Base-by-base conservation (phyloP, 2,113 vertebrate species). In the Pelmatolapia mariae region DNA sequence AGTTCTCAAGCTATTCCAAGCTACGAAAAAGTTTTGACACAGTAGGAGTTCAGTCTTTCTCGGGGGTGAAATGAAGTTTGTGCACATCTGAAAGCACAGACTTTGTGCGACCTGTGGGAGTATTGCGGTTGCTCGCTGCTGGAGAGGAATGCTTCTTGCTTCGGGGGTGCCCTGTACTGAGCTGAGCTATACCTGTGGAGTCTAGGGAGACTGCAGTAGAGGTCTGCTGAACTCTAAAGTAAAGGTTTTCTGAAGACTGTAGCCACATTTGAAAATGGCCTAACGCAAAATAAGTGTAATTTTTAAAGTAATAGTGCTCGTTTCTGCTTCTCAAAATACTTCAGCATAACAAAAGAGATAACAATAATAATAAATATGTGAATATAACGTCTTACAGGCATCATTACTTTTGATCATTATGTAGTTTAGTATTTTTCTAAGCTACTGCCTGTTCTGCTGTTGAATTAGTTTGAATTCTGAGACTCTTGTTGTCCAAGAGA, bases 41-140 rank as follows among this genome's bases (percentile, higher is more conserved):
- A 79, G 50, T 24, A 18, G 71, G 80, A 81, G 82, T 73, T 89
- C 26, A 88, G 85, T 61, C 61, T 8, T 83, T 81, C 31, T 36
- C 68, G 24, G 68, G 83, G 87, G 61, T 50, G 59, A 91, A 84
- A 89, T 89, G 36, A 83, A 89, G 85, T 71, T 56, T 53, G 43
- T 83, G 85, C 87, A 85, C 50, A 40, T 86, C 88, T 86, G 86
- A 80, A 88, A 91, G 79, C 40, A 15, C 52, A 22, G 73, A 22
- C 61, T 92, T 66, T 56, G 22, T 78, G 43, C 33, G 85, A 89
- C 86, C 81, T 91, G 81, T 71, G 86, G 73, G 85, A 91, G 61
- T 22, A 40, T 63, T 68, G 80, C 18, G 5, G 43, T 36, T 38
- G 66, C 89, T 84, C 59, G 5, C 76, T 45, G 86, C 82, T 10